phyloP scores from a whole-genome alignment of 2,797 vertebrate genomes.

The Leptodactylus fallax region DNA sequence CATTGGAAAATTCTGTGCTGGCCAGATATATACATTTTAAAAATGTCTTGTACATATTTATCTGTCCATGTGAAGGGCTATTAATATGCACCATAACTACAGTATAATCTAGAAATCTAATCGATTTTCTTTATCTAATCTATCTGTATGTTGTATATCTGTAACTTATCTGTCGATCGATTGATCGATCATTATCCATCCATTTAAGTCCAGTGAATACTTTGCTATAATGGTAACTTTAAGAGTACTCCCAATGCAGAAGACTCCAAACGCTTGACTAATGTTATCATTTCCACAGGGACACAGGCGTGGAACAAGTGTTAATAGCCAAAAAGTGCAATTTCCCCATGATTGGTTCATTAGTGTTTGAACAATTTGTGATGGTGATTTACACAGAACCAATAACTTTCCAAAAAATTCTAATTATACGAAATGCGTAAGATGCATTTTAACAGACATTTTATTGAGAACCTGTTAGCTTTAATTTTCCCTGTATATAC shows the following conservation, averaged over 20 bases:
- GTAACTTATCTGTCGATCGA: too few species aligned
- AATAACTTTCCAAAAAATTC: conserved; percentile 44
- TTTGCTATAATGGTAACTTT: not conserved
- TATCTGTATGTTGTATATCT: too few species aligned
- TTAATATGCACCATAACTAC: too few species aligned
- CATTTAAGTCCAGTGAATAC: not conserved
- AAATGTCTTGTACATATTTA: too few species aligned
- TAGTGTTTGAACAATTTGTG: conserved; percentile 50
- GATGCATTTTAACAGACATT: conserved; percentile 57
- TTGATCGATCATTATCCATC: not conserved
- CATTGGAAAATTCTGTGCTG: too few species aligned
- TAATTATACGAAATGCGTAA: conserved; percentile 54
- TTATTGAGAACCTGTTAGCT: conserved; percentile 62
- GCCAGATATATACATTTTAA: too few species aligned
- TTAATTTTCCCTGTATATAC: conserved; percentile 58
- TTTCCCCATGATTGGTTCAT: conserved; percentile 55
- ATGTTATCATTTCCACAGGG: conserved; percentile 37
- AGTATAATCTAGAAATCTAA: too few species aligned
- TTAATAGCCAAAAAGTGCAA: conserved; percentile 53
- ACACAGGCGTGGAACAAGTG: conserved; percentile 43
- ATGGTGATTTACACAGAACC: conserved; percentile 57
- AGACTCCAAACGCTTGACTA: conserved; percentile 21
- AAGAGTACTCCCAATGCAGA: not conserved
- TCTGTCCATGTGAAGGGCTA: too few species aligned
- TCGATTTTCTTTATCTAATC: too few species aligned